These are phyloP conservation scores for Microctenopoma stevenorrisi DNA, from an alignment of 2,797 vertebrate genomes.

Conservation along the genomic window DNA sequence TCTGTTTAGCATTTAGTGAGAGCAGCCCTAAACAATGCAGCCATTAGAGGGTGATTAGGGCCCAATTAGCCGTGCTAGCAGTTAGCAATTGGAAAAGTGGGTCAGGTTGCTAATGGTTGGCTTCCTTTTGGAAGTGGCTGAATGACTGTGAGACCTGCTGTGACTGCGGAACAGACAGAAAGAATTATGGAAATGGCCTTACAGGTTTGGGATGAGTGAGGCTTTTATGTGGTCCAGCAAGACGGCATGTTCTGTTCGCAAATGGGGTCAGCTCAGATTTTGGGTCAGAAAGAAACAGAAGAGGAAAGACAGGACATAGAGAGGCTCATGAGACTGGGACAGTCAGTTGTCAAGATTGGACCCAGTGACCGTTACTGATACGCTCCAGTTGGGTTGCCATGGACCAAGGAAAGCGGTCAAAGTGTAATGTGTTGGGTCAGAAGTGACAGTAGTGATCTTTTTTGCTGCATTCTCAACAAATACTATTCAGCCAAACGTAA, in stretches of 20 bases:
- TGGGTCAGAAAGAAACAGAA: conserved; percentile 40
- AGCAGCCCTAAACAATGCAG: conserved; percentile 76
- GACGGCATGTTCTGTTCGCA: conserved; percentile 41
- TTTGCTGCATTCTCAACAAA: conserved; percentile 10
- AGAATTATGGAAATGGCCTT: conserved; percentile 38
- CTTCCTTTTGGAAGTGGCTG: conserved; percentile 69
- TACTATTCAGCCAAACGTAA: neutral
- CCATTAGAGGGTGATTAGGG: conserved; percentile 84
- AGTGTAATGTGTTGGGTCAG: conserved; percentile 46
- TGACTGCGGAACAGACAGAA: conserved; percentile 47
- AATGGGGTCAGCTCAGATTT: conserved; percentile 56
- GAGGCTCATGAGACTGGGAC: conserved; percentile 45
- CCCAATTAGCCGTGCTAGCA: conserved; percentile 82
- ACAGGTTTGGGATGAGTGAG: conserved; percentile 60
- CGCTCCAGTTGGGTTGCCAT: conserved; percentile 55
- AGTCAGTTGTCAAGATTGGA: conserved; percentile 50
- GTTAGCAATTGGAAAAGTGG: conserved; percentile 79
- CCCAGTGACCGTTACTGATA: conserved; percentile 46
- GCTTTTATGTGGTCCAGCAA: conserved; percentile 57
- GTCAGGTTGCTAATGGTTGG: conserved; percentile 80
- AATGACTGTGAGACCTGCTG: conserved; percentile 62
- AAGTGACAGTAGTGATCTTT: conserved; percentile 27
- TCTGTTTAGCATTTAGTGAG: conserved; percentile 72
- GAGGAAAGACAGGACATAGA: conserved; percentile 26
- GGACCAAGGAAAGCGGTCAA: conserved; percentile 27